Evolutionary conservation across 2,888 invertebrate genomes (phyloP).

Genomic region (Sialis lutaria): DNA sequence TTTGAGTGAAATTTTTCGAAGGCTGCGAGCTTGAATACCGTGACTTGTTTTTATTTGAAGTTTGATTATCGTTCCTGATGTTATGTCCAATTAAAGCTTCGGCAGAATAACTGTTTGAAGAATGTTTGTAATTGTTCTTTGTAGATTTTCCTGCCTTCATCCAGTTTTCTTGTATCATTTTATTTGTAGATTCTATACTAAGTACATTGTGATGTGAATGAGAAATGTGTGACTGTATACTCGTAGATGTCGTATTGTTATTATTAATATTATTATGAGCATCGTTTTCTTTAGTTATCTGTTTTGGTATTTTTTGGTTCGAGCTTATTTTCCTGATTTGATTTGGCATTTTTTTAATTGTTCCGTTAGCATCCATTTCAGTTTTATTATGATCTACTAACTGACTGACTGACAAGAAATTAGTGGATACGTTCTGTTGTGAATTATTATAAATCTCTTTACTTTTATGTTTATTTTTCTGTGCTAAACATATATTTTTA

Average conservation of each 20-base stretch:
- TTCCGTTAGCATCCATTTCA: constrained; percentile 10
- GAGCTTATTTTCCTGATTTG: not conserved
- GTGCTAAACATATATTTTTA: constrained; percentile 4
- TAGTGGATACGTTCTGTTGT: constrained; percentile 14
- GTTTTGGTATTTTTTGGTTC: not conserved
- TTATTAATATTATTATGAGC: not conserved
- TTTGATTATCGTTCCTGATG: constrained; percentile 5
- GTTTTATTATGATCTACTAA: constrained; percentile 36
- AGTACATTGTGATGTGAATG: not conserved
- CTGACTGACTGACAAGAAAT: constrained; percentile 43
- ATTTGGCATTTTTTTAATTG: not conserved
- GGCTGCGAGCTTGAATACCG: not conserved
- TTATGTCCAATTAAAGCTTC: constrained; percentile 25
- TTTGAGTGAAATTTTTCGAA: not conserved
- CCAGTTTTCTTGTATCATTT: not conserved
- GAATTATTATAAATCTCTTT: not conserved
- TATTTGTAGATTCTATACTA: not conserved
- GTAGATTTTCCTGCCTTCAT: not conserved
- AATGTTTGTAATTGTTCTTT: constrained; percentile 3
- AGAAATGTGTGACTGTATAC: not conserved
- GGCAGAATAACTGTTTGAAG: constrained; percentile 23
- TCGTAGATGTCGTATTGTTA: not conserved
- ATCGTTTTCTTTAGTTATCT: not conserved
- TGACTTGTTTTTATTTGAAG: not conserved
- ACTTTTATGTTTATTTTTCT: constrained; percentile 6